Evolutionary conservation across 2,113 vertebrate species (phyloP), one percentile per base, ranked within the genome.

Genomic region (Corvus cornix): DNA sequence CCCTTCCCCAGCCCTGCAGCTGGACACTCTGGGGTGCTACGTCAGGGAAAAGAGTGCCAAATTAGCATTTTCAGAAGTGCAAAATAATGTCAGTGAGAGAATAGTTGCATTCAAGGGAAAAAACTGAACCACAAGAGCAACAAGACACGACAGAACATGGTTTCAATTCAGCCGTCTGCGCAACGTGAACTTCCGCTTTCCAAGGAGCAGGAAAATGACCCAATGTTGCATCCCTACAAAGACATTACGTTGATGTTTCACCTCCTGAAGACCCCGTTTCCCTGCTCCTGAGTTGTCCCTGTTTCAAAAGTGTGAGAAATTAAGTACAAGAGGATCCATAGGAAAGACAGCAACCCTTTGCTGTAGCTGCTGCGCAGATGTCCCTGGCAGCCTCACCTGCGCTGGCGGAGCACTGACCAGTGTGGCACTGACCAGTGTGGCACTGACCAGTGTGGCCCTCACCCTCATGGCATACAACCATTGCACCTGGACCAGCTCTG

Each of bases 121-220:
- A 55, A 37, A 11, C 31, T 62, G 64, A 88, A 60, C 43, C 68
- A 46, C 68, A n/a, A 46, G 55, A 89, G 59, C 80, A 79, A 30
- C 8, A 52, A 86, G 66, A 59, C 39, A 8, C 7, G 52, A 52
- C 49, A 53, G 33, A 53, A 56, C 68, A 8, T 0, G 55, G 43
- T 64, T 92, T 90, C 89, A 41, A 35, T 91, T 90, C 89, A 92
- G 66, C 80, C 78, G 13, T 30, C 49, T 33, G 62, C 0, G 0
- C 43, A 59, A 62, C 10, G 4, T 7, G 13, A 80, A 92, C 79
- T 97, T 95, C 93, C 35, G 55, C 81, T 78, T 94, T 76, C 86
- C 80, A 94, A 52, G 81, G 49, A 75, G 26, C 13, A 64, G 84
- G 56, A 84, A 68, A 82, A 78, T 52, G 37, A 37, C 46, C 49